Evolutionary conservation across 2,888 invertebrate species (phyloP), one percentile per base, ranked within the genome.

Genomic region (Herminia tarsipennalis): DNA sequence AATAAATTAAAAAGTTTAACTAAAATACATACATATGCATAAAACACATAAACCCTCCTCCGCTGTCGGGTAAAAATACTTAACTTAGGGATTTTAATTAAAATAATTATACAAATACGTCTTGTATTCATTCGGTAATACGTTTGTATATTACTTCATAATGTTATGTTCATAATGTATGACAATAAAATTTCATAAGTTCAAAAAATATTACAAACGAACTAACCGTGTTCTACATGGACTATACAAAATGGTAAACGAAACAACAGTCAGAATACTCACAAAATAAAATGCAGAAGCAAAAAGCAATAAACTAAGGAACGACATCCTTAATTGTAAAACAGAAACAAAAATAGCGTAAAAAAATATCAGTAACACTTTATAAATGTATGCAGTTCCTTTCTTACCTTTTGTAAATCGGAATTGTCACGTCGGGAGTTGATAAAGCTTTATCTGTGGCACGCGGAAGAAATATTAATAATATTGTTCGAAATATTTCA

Each of bases 371-470:
- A 9, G 21, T 10, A 20, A 44, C 44, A 49, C 38, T 61, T 55
- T 74, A 66, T 75, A 75, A 64, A 57, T 49, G 51, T 2, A 41
- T 28, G 16, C 5, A 14, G n/a, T 42, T 55, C 43, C 55, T 56
- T 53, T 59, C 51, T 48, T 61, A 46, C 49, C 45, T 56, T 49
- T 49, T 47, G 58, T 56, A 46, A 61, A 47, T 47, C 54, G 50
- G 48, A 65, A 66, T 70, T 63, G 77, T 78, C 83, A 84, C 83
- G 83, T 84, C 12, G 21, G 5, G 48, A 45, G n/a, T 17, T 56
- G 76, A 81, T 80, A 76, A 73, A 14, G 27, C 33, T 60, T 53
- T 4, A 59, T 69, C 65, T 56, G 22, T 40, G 27, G 33, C 47
- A 70, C 72, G 68, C 69, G 65, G 46, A 47, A 22, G 9, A 32